These are phyloP conservation scores for Mellivora capensis DNA, from an alignment of 2,113 vertebrate species.

Conservation along the genomic window DNA sequence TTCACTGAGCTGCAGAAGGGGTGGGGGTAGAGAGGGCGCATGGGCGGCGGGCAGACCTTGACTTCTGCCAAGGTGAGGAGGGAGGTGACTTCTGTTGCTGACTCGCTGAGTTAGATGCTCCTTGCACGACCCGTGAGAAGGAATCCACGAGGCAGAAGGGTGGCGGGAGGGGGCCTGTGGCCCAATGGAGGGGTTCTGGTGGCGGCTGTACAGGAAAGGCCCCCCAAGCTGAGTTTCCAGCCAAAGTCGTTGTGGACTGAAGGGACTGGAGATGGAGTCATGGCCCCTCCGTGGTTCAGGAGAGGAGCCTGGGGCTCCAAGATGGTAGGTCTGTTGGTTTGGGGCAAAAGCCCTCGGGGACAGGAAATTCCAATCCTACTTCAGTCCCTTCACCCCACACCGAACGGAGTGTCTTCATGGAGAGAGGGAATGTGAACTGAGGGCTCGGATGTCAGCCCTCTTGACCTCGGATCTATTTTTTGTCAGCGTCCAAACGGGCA, in stretches of 20 bases:
- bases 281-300: not conserved
- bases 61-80: too few relatives aligned
- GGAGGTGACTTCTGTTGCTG: not conserved
- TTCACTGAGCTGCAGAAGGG: not conserved
- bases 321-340: not conserved
- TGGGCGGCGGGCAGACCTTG: too few relatives aligned
- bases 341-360: not conserved
- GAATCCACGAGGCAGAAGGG: not conserved
- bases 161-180: accelerated
- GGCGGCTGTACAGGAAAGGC: accelerated
- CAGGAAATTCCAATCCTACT: not conserved
- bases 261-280: not conserved
- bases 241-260: accelerated
- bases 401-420: not conserved
- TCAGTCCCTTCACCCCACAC: not conserved
- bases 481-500: not conserved
- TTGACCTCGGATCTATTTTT: slow-evolving; percentile 14
- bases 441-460: not conserved
- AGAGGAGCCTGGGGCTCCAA: not conserved
- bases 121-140: not conserved
- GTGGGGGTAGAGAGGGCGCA: too few relatives aligned
- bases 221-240: too few relatives aligned
- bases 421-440: not conserved
- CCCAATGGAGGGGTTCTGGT: not conserved
- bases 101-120: not conserved